phyloP scores from a whole-genome alignment of 2,888 invertebrate genomes.

The Heliconius charithonia region DNA sequence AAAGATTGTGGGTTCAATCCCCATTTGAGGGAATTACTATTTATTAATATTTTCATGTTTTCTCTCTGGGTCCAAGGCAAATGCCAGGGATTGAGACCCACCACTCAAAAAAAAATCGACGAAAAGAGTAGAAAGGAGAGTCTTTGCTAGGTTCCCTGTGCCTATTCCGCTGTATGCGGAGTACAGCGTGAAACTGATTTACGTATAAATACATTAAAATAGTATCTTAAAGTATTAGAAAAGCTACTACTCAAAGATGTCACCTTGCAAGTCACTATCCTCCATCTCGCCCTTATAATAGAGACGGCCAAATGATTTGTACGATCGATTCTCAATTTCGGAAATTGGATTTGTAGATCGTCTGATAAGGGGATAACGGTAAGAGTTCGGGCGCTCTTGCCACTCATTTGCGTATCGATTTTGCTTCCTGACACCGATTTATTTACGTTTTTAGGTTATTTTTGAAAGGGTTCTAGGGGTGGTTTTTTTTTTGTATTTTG shows the following conservation, averaged over 20 bases:
- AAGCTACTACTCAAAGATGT: background rate
- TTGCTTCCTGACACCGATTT: slow-evolving; percentile 63
- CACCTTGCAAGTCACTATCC: slow-evolving; percentile 40
- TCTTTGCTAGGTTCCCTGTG: no score
- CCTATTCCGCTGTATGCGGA: no score
- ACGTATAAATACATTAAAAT: no score
- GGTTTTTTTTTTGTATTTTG: background rate
- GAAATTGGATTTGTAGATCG: slow-evolving; percentile 85
- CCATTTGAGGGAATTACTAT: no score
- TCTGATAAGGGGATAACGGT: slow-evolving; percentile 64
- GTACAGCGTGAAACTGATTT: no score
- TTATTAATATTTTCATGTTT: no score
- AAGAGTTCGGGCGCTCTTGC: slow-evolving; percentile 65
- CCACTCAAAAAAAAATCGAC: no score
- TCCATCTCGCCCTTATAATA: slow-evolving; percentile 59
- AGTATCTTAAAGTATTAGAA: background rate
- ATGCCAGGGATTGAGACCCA: no score
- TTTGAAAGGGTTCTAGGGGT: slow-evolving; percentile 50
- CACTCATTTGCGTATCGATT: slow-evolving; percentile 82
- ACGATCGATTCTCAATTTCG: slow-evolving; percentile 84
- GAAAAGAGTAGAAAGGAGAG: no score
- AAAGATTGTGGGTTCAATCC: no score
- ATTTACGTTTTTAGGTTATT: slow-evolving; percentile 52
- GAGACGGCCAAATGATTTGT: slow-evolving; percentile 83
- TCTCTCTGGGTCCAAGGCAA: no score